Base-by-base conservation (phyloP, 2,797 vertebrate genomes). In the Rhynchotus rufescens region DNA sequence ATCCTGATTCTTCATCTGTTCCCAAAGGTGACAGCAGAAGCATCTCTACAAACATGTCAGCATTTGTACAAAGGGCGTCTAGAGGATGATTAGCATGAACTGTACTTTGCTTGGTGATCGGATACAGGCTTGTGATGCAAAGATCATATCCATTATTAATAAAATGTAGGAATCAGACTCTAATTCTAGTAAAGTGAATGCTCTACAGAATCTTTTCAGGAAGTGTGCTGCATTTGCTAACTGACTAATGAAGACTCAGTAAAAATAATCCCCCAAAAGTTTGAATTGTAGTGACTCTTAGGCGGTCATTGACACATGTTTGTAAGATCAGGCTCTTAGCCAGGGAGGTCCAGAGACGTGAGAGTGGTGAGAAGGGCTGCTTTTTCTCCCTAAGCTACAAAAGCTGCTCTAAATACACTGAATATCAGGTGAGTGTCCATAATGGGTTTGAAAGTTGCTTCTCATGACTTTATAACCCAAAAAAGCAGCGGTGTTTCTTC, bases 381-480 rank as follows among this genome's bases (percentile, higher is more conserved):
- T 59, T 44, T 40, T 85, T 30, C 30, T 68, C 71, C 25, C 16
- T 38, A 51, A 15, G 5, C 28, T 51, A n/a, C 25, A 19, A 7
- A 11, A 6, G 7, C 5, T 42, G 15, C 47, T 86, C 1, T 28
- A 34, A 80, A 8, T 21, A 21, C 30, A 52, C 2, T 56, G 32
- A 32, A 49, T 28, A 60, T 71, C 44, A 54, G 30, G 5, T 20
- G 28, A 32, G 10, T 45, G 28, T 15, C 26, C 78, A 1, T 38
- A 78, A 21, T 4, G 15, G 10, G 5, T 4, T 36, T 25, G 9
- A 12, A 30, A 57, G 25, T n/a, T 72, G 62, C 21, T 76, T 76
- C 0, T 0, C 5, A 2, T 56, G 21, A 5, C 9, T 34, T 51
- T 3, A 44, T 67, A 9, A 4, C 2, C 51, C 56, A 59, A 61